Evolutionary conservation across 2,888 invertebrate species (phyloP).

Genomic region (Tupiocoris notatus): DNA sequence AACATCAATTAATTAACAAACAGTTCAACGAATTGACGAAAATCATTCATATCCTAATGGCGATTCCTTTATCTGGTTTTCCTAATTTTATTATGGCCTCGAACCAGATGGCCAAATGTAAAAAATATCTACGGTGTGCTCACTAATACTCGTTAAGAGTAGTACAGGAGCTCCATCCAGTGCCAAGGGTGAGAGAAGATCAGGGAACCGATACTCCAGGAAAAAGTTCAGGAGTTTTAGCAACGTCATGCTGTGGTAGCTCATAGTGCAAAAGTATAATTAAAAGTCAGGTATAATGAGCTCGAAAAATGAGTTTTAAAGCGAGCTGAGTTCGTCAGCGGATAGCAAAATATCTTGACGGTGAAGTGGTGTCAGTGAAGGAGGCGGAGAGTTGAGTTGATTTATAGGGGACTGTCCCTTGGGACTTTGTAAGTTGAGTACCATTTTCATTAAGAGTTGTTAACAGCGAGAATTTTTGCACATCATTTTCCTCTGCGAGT

Average conservation of each 20-base stretch:
- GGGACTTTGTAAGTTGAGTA: neutral
- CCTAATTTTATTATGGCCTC: too few species aligned
- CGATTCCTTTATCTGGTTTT: too few species aligned
- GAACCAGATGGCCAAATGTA: neutral
- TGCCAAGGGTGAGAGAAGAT: neutral
- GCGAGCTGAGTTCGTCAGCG: neutral
- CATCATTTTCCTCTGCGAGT: too few species aligned
- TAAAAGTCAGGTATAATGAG: neutral
- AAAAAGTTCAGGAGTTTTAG: neutral
- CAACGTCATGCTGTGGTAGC: neutral
- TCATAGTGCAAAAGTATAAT: neutral
- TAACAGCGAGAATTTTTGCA: neutral
- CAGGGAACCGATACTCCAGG: neutral
- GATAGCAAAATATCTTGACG: neutral
- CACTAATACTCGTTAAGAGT: neutral
- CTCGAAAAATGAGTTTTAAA: neutral
- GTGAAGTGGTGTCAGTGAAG: neutral
- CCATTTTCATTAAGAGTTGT: neutral
- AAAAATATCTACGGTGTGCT: neutral
- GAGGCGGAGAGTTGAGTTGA: neutral
- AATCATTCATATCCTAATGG: too few species aligned
- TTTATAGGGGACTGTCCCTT: neutral
- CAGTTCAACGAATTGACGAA: too few species aligned
- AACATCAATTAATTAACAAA: too few species aligned
- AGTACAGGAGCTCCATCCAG: neutral